phyloP scores from a whole-genome alignment of 2,113 vertebrate species.

The Anser cygnoides region DNA sequence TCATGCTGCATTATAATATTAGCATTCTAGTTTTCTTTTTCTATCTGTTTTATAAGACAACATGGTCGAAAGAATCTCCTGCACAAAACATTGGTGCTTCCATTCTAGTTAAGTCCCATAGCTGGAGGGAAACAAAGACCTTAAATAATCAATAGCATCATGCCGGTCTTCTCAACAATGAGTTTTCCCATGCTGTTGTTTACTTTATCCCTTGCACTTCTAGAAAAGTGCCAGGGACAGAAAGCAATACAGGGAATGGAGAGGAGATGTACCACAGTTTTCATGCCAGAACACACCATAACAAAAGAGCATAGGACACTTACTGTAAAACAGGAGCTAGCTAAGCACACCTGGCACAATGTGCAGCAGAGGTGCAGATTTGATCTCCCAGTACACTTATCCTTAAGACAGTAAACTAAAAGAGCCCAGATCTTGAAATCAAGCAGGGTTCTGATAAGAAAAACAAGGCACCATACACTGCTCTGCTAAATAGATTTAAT shows the following conservation, averaged over 20 bases:
- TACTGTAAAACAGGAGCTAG: too few species aligned
- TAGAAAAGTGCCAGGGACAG: not conserved
- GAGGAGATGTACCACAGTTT: not conserved
- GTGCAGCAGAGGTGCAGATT: fast-evolving
- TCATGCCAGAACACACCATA: fast-evolving
- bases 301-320: fast-evolving
- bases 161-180: not conserved
- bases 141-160: fast-evolving
- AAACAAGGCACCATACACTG: fast-evolving
- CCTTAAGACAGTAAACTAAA: fast-evolving
- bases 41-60: not conserved
- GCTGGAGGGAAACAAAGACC: fast-evolving
- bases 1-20: not conserved
- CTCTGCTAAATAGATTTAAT: not conserved
- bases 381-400: fast-evolving
- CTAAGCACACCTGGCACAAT: fast-evolving
- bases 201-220: not conserved
- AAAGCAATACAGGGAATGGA: not conserved
- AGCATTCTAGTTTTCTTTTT: not conserved
- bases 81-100: fast-evolving
- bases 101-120: not conserved
- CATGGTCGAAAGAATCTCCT: not conserved
- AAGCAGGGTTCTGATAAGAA: fast-evolving
- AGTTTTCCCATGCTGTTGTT: fast-evolving
- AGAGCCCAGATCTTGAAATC: fast-evolving